phyloP scores from a whole-genome alignment of 1,140 invertebrate species.

The Ostrea edulis region DNA sequence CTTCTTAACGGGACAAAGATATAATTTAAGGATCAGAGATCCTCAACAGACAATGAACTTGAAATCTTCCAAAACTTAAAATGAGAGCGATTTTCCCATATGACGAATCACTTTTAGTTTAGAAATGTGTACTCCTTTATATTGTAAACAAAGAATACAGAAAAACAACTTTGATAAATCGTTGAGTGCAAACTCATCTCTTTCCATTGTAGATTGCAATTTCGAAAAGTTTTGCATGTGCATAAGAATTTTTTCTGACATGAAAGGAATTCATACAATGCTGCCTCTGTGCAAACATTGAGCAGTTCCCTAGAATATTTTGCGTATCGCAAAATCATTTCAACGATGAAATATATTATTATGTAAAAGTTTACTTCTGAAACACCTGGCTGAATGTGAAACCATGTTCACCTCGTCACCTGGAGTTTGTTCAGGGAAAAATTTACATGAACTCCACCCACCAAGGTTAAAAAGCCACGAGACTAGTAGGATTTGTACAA shows the following conservation, averaged over 20 bases:
- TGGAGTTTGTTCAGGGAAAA: too few species aligned
- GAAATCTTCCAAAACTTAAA: neutral
- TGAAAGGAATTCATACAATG: neutral
- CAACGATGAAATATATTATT: too few species aligned
- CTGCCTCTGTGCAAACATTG: too few species aligned
- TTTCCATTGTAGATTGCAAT: neutral
- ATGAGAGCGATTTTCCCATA: neutral
- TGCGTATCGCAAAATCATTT: too few species aligned
- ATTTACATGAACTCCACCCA: too few species aligned
- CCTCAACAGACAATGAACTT: neutral
- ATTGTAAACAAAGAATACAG: neutral
- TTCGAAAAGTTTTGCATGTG: neutral
- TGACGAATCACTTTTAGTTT: constrained; percentile 23
- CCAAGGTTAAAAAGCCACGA: too few species aligned
- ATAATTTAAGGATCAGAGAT: constrained; percentile 26
- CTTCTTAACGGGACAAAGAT: constrained; percentile 18
- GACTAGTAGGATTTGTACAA: too few species aligned
- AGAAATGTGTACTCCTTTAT: neutral
- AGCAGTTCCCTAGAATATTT: too few species aligned
- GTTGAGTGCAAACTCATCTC: neutral
- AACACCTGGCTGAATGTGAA: too few species aligned
- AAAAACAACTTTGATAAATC: neutral
- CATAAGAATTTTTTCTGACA: neutral
- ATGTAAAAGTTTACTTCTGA: too few species aligned
- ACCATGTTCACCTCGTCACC: too few species aligned